phyloP scores from a whole-genome alignment of 2,888 invertebrate genomes.

The Eupithecia subumbrata region DNA sequence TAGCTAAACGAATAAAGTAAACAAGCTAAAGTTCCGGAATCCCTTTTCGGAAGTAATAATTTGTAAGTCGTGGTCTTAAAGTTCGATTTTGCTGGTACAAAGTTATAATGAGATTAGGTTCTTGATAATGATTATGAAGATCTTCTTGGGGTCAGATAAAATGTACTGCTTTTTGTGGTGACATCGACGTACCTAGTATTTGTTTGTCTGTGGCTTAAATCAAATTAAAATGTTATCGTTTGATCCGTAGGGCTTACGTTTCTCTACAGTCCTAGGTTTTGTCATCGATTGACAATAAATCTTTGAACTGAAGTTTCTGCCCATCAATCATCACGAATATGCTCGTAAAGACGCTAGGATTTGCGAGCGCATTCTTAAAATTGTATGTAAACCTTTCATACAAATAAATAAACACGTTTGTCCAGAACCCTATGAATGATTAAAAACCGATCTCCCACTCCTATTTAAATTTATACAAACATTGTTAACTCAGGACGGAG shows the following conservation, averaged over 20 bases:
- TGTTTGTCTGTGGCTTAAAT: background rate
- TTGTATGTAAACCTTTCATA: too few relatives aligned
- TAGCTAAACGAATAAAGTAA: slow-evolving; percentile 14
- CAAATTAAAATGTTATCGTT: background rate
- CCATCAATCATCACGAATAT: too few relatives aligned
- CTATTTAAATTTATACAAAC: too few relatives aligned
- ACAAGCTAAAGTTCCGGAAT: slow-evolving; percentile 21
- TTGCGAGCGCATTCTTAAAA: too few relatives aligned
- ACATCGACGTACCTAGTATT: background rate
- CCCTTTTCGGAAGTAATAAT: slow-evolving; percentile 32
- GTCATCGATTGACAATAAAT: too few relatives aligned
- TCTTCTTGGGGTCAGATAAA: background rate
- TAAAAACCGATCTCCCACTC: too few relatives aligned
- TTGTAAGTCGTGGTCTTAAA: slow-evolving; percentile 27
- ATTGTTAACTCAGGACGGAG: too few relatives aligned
- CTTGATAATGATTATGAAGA: background rate
- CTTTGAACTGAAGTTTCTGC: too few relatives aligned
- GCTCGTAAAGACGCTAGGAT: too few relatives aligned
- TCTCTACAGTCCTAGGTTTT: too few relatives aligned
- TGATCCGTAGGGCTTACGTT: background rate
- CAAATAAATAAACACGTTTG: too few relatives aligned
- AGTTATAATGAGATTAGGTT: slow-evolving; percentile 14
- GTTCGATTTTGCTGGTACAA: background rate
- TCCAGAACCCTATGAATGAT: too few relatives aligned
- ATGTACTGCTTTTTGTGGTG: background rate